A percentile compares a stretch with the other conserved stretches of the same genome.
Conservation (phyloP, 1,140 invertebrate genomes). For the Bombus waltoni region DNA sequence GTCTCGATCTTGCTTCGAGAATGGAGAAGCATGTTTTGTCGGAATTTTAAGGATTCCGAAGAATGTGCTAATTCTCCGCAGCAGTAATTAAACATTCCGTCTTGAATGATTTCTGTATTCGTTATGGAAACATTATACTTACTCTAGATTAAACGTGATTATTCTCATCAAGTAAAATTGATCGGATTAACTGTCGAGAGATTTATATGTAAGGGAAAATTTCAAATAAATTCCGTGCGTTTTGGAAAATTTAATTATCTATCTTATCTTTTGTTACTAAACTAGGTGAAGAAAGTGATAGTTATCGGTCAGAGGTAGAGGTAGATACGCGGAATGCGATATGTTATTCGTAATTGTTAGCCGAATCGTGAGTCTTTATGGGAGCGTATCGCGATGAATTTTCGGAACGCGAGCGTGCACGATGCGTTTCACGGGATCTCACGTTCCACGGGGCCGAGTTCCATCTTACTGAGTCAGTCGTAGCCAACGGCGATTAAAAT, state of each 20-base stretch:
- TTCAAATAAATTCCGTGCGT: neutral
- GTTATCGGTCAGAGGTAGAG: neutral
- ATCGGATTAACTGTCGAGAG: too few relatives aligned
- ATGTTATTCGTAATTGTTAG: neutral
- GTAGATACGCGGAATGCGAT: too few relatives aligned
- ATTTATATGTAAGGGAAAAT: neutral
- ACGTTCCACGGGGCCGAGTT: conserved; percentile 58
- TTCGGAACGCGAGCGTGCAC: conserved; percentile 32
- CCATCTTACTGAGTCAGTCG: conserved; percentile 72
- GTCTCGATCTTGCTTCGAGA: neutral
- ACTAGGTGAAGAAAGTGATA: neutral
- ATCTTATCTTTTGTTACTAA: neutral
- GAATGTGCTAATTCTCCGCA: neutral
- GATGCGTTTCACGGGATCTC: conserved; percentile 45
- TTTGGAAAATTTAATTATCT: neutral
- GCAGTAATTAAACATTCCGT: neutral
- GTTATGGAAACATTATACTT: too few relatives aligned
- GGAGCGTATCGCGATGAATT: conserved; percentile 15
- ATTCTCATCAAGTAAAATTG: too few relatives aligned
- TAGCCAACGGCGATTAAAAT: conserved; percentile 58
- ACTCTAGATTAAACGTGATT: too few relatives aligned
- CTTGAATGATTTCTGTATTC: neutral
- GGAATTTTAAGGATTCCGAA: conserved; percentile 3
- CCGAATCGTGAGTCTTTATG: neutral
- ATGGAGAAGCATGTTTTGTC: neutral